These are phyloP conservation scores for Botia almorhae DNA, from an alignment of 2,797 vertebrate genomes.

Conservation along the genomic window DNA sequence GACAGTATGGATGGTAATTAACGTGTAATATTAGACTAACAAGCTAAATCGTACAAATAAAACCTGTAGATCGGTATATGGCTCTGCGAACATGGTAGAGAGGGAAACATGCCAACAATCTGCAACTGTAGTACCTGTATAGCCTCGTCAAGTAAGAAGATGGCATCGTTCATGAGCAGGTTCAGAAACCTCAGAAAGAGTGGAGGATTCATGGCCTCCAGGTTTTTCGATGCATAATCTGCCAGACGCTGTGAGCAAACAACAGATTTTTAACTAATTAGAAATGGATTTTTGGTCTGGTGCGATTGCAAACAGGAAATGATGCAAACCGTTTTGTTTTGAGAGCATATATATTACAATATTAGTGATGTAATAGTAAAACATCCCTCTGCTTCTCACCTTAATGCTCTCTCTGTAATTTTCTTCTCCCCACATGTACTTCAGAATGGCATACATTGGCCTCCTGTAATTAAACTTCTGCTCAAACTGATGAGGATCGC, in stretches of 20 bases:
- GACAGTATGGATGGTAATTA: not conserved
- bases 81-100: not conserved
- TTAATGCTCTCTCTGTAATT: conserved; percentile 92
- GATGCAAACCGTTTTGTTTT: not conserved
- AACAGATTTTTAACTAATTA: not conserved
- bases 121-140: conserved; percentile 85
- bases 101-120: not conserved
- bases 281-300: not conserved
- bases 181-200: conserved; percentile 96
- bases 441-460: conserved; percentile 98
- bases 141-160: conserved; percentile 95
- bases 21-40: not conserved
- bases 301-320: not conserved
- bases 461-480: conserved; percentile 99
- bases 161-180: conserved; percentile 95
- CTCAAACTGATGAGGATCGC: conserved; percentile 98
- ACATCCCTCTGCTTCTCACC: conserved; percentile 71
- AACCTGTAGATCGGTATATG: not conserved
- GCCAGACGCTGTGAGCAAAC: conserved; percentile 82
- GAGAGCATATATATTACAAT: not conserved
- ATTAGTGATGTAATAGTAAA: conserved; percentile 1
- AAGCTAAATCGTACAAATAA: not conserved
- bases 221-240: conserved; percentile 92
- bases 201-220: conserved; percentile 96
- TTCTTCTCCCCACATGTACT: conserved; percentile 95